Conservation (phyloP, 37 sponge, comb jelly and placozoan species). For the Halichondria panicea region DNA sequence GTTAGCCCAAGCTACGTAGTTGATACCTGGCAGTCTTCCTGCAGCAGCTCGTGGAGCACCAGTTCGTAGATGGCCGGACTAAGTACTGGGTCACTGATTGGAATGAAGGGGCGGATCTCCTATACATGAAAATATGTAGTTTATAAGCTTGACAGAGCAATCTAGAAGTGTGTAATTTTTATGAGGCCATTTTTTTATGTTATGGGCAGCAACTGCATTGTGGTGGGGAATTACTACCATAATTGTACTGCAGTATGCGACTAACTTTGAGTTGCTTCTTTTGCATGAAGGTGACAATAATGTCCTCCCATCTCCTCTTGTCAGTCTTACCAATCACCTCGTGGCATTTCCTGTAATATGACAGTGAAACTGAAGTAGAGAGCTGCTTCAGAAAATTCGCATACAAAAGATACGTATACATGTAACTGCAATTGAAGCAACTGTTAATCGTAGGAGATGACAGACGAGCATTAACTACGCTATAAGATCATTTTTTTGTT, state of each 20-base stretch:
- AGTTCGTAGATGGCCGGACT: slow-evolving; percentile 71
- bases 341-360: slow-evolving; percentile 38
- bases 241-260: not conserved
- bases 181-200: too few species aligned
- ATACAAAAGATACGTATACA: not conserved
- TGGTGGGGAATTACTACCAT: not conserved
- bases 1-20: too few species aligned
- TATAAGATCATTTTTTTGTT: too few species aligned
- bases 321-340: slow-evolving; percentile 24
- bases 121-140: slow-evolving; percentile 5
- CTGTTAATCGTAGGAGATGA: too few species aligned
- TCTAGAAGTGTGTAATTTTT: too few species aligned
- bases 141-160: too few species aligned
- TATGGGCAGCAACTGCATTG: too few species aligned
- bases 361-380: not conserved
- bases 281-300: slow-evolving; percentile 56
- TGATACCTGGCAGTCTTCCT: slow-evolving; percentile 43
- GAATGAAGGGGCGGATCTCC: slow-evolving; percentile 79
- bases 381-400: not conserved
- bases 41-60: slow-evolving; percentile 70
- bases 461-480: too few species aligned
- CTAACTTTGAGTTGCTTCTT: slow-evolving; percentile 47
- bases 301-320: slow-evolving; percentile 64
- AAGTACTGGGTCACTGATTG: slow-evolving; percentile 48
- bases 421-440: too few species aligned